Conservation (phyloP, 2,113 vertebrate species). For the Antigone vipio region DNA sequence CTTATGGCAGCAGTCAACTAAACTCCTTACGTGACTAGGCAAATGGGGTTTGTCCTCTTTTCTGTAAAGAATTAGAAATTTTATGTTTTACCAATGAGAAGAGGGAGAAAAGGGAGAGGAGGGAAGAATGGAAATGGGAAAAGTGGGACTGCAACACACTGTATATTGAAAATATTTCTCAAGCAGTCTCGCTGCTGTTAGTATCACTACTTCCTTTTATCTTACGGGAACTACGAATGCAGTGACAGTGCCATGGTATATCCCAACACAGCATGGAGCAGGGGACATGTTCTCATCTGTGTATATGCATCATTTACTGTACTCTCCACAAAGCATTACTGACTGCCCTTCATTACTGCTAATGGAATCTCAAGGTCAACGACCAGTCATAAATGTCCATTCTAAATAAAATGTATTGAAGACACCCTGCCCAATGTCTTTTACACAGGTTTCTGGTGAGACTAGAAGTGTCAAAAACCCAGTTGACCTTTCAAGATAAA, state of each 20-base stretch:
- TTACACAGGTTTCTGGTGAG: slow-evolving; percentile 62
- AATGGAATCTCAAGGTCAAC: slow-evolving; percentile 79
- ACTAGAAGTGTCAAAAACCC: slow-evolving; percentile 58
- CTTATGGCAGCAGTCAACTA: not conserved
- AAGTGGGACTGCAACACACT: not conserved
- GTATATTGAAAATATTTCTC: not conserved
- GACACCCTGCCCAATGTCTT: slow-evolving; percentile 59
- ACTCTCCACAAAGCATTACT: not conserved
- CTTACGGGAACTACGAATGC: not conserved
- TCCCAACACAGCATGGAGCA: not conserved
- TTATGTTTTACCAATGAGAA: not conserved
- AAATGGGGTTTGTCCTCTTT: not conserved
- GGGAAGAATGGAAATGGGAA: not conserved
- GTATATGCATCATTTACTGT: slow-evolving; percentile 57
- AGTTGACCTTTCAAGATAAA: slow-evolving; percentile 69
- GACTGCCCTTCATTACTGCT: slow-evolving; percentile 72
- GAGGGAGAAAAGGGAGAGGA: not conserved
- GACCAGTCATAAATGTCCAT: slow-evolving; percentile 69
- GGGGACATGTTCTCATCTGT: not conserved
- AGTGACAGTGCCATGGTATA: not conserved
- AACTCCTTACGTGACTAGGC: not conserved
- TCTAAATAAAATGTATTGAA: slow-evolving; percentile 73
- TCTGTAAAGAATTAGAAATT: not conserved
- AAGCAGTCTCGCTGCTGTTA: not conserved
- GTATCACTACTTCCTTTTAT: not conserved